Base-by-base conservation (phyloP, 2,797 vertebrate species). In the Buceros bicornis region DNA sequence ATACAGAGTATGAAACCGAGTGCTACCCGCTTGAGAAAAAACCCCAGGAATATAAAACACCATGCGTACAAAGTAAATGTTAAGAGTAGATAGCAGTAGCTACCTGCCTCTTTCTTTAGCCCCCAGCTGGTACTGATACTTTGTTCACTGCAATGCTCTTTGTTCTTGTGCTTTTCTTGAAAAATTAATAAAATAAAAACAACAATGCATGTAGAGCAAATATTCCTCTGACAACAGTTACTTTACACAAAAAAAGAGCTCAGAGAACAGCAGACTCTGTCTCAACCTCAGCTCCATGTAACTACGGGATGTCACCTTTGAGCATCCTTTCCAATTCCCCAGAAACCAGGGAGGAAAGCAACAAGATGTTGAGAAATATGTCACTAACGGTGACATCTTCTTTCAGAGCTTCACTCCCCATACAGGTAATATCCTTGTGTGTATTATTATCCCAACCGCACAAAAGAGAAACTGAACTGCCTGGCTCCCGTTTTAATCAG, bases 161-260 rank as follows among this genome's bases (percentile, higher is more conserved):
- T 84, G 71, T 80, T 94, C 53, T 82, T 33, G 19, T n/a, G 82
- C 45, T 91, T 95, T 82, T 70, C 86, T 89, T 97, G 61, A 95
- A 93, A 97, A 95, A 89, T 87, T 93, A 71, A 93, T 95, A 94
- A 70, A 92, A 72, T 29, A 80, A 94, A 94, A 91, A 83, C 22
- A 37, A 60, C 42, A 56, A 47, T 5, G 40, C 25, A 16, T 25
- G 18, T 78, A 89, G 48, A 93, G 87, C 72, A 95, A 95, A 85
- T 82, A 40, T 13, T 74, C 20, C 50, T 84, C 33, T 73, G 86
- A 87, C 42, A 79, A 66, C 33, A 60, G 53, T 53, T 88, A 80
- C 60, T 82, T 79, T 82, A 31, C 40, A 53, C 43, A 53, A 51
- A 24, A 86, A 31, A 31, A 66, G 43, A 74, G 33, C 37, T 62